A percentile compares a stretch with the other conserved stretches of the same genome.
phyloP scores from a whole-genome alignment of 2,888 invertebrate genomes.

The Philereme transversata region DNA sequence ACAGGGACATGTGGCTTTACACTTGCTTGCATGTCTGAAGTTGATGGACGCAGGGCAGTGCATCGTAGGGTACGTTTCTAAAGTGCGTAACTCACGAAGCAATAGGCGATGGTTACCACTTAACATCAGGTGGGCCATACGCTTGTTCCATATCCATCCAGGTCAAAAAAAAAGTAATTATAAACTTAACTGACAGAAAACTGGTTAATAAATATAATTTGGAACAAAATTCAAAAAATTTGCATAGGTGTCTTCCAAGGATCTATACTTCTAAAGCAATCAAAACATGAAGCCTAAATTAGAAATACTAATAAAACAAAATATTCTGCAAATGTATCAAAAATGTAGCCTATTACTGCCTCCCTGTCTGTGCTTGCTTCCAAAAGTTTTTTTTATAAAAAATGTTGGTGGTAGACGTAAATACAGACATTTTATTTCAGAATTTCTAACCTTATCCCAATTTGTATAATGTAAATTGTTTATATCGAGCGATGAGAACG shows the following conservation, averaged over 20 bases:
- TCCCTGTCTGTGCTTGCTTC: neutral
- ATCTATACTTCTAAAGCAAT: neutral
- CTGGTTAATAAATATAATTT: neutral
- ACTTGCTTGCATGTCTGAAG: too few relatives aligned
- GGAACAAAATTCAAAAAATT: constrained; percentile 2
- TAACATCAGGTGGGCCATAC: too few relatives aligned
- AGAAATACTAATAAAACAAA: constrained; percentile 12
- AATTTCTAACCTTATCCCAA: constrained; percentile 54
- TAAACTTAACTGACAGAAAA: neutral
- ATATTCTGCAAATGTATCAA: neutral
- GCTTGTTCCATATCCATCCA: too few relatives aligned
- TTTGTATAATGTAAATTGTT: constrained; percentile 58
- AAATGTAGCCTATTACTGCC: neutral
- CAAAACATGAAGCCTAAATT: constrained; percentile 19
- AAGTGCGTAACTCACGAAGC: too few relatives aligned
- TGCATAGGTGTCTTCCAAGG: constrained; percentile 25
- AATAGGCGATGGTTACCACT: too few relatives aligned
- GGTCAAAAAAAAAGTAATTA: neutral
- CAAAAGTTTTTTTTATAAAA: constrained; percentile 2
- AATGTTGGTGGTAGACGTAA: constrained; percentile 33
- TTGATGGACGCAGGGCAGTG: too few relatives aligned
- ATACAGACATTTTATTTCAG: constrained; percentile 37
- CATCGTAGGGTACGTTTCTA: too few relatives aligned
- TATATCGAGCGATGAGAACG: constrained; percentile 51
- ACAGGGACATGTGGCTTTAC: too few relatives aligned